Base-by-base conservation (phyloP, 2,888 invertebrate species). In the Tetropium fuscum region DNA sequence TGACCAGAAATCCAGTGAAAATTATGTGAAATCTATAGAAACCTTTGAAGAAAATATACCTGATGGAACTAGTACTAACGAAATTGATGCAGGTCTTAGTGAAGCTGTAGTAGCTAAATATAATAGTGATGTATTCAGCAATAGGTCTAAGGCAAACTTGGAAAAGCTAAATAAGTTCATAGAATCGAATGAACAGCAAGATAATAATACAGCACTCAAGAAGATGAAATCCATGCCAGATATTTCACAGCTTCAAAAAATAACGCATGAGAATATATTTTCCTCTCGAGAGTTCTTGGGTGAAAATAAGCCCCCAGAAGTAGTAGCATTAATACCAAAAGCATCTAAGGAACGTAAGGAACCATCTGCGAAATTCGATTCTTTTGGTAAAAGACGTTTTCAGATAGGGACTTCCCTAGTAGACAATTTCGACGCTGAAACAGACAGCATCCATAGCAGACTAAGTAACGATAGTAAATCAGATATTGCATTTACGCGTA, bases 301-400 rank as follows among this genome's bases (percentile, higher is more conserved):
- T 10, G 67, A 71, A 16, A 54, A 58, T 2, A 68, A 73, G 48
- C 69, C 72, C 20, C 77, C 77, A 3, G 72, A 73, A 70, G 56
- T 78, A n/a, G 71, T 78, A 2, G 77, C 68, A 3, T 62, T 75
- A 10, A 73, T 76, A 25, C 73, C 75, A 1, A 77, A 77, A 65
- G 60, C 69, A 2, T 30, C 63, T 18, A 60, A 61, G 44, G 61
- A 70, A 7, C 56, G 62, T 11, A 53, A 59, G 6, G 60, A 56
- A 16, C 54, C 58, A 8, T 45, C 60, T n/a, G 56, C 65, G 3
- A 69, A 71, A 43, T 74, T 71, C 40, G 76, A 74, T 48, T 72
- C 73, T 0, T 64, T 76, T 27, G 71, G 71, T 7, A 72, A 73
- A 43, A 73, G 70, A 60, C 58, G 74, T 25, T 74, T 78, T 49